Base-by-base conservation (phyloP, 2,113 vertebrate genomes). In the Nymphicus hollandicus region DNA sequence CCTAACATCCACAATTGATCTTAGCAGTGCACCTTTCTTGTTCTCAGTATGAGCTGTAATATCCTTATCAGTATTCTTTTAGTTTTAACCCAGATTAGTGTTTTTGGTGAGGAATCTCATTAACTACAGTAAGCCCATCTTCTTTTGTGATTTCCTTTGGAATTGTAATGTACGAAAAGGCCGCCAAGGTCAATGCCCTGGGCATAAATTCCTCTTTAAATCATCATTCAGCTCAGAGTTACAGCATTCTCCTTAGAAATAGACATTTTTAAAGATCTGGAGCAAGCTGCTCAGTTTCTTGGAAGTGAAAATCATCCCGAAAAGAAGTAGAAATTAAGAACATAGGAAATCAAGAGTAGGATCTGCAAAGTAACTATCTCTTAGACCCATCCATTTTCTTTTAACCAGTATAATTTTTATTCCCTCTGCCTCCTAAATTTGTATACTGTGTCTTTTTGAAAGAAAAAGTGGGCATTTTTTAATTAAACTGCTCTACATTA, bases 31-130 rank as follows among this genome's bases (percentile, higher is more conserved):
- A 97, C 97, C 96, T 95, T 97, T 96, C 98, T 98, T 98, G 97
- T 98, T 98, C 98, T 87, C 98, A 87, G 97, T 96, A 66, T 97
- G 98, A 98, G 97, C 93, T 91, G 95, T 98, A 98, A 98, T 98
- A 98, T 98, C 98, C 98, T 98, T 98, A 99, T 98, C 98, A 98
- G 97, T 95, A 97, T 98, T 98, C 98, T 98, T 98, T 98, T 98
- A 98, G 97, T 98, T 99, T 98, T 98, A 98, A 97, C 97, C 97
- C 98, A 97, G 97, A 98, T 98, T 98, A 97, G 97, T 98, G 98
- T 98, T 99, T 98, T 98, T 96, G 89, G 96, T 96, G 96, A 96
- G 89, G 97, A 95, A 98, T 98, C 98, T 98, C 91, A 94, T 98
- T 98, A 98, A 98, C 98, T 98, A 97, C 94, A 96, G 96, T 96